Evolutionary conservation across 2,888 invertebrate species (phyloP).

Genomic region (Portevinia maculata): DNA sequence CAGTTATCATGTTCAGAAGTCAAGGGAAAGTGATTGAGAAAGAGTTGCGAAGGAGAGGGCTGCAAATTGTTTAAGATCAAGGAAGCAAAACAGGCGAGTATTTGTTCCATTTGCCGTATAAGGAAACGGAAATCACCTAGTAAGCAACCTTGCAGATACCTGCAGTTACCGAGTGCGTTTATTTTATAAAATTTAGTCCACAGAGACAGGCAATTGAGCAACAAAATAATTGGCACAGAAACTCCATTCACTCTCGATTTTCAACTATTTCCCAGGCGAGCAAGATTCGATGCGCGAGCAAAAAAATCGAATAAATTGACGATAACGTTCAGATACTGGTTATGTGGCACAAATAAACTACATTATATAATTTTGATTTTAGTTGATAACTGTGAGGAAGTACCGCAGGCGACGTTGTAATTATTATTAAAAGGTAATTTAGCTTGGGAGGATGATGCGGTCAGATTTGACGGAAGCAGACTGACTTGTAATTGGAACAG

Average conservation of each 20-base stretch:
- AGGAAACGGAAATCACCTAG: constrained; percentile 45
- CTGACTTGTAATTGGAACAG: too few relatives aligned
- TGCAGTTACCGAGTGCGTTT: background rate
- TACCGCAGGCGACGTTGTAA: background rate
- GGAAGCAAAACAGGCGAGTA: background rate
- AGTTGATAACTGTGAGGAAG: constrained; percentile 13
- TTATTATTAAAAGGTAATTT: background rate
- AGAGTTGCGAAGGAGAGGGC: background rate
- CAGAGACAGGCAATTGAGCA: constrained; percentile 44
- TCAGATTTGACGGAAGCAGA: background rate
- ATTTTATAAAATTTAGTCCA: background rate
- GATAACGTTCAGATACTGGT: constrained; percentile 19
- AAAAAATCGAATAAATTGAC: constrained; percentile 22
- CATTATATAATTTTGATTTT: constrained; percentile 8
- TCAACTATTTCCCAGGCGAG: constrained; percentile 23
- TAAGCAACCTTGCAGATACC: constrained; percentile 11
- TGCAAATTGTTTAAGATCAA: background rate
- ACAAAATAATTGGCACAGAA: constrained; percentile 46
- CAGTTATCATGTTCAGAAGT: constrained; percentile 6
- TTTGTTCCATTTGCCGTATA: constrained; percentile 3
- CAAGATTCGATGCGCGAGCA: constrained; percentile 3
- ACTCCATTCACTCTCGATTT: constrained; percentile 52
- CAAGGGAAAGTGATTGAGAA: constrained; percentile 24
- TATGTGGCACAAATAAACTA: constrained; percentile 22
- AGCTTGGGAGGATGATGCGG: background rate